Evolutionary conservation across 1,140 invertebrate genomes (phyloP), one percentile per base, ranked within the genome.

Genomic region (Cydia fagiglandana): DNA sequence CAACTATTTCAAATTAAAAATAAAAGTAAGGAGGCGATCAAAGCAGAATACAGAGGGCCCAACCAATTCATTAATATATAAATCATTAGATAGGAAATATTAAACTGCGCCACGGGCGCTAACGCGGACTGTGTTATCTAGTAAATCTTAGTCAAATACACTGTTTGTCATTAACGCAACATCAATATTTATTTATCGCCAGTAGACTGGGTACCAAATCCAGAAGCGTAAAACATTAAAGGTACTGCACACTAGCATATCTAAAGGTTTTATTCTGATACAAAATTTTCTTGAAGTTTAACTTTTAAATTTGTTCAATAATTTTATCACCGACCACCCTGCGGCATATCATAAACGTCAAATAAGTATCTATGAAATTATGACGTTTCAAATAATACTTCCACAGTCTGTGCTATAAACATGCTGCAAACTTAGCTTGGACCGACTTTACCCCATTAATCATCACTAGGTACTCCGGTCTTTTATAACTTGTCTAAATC

Each of bases 131-230:
- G 76, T 79, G 79, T 86, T 87, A 89, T 87, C 84, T 86, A 87
- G 89, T 87, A 87, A 84, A 91, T 91, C 87, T 89, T 78, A 83
- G 77, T 80, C 83, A 79, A 85, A 81, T 79, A 85, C 79, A 78
- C 80, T 88, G 76, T 85, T 88, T 88, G 83, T 88, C 86, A 89
- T 91, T 87, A 89, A 89, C 86, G 84, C 84, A 87, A 85, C 84
- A 86, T 87, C 86, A 88, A 87, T 88, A 85, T 90, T 90, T 86
- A 86, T 86, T 86, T 86, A 86, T 84, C 77, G 81, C 83, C 79
- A 75, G 76, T 76, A 81, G 74, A 82, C 79, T 77, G 68, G 74
- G 76, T 76, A 81, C 75, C 81, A 81, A 83, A 88, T 86, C 78
- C 86, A 88, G 86, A 84, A 87, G 88, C 87, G 81, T 78, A 45